Conservation (phyloP, 2,113 vertebrate species). For the Pterocles orientalis region DNA sequence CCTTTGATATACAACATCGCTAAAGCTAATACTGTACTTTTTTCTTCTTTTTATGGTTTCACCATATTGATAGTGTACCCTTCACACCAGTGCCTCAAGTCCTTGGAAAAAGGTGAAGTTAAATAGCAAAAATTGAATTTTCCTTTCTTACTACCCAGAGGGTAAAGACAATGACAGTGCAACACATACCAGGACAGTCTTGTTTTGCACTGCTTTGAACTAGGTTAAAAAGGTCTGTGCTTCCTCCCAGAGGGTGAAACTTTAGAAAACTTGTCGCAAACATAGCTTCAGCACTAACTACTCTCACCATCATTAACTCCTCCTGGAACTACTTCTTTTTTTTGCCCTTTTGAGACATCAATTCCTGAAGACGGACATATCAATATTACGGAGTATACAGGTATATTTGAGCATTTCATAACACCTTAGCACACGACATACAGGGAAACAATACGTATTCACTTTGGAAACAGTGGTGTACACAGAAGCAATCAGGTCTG, state of each 20-base stretch:
- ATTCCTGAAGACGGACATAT: neutral
- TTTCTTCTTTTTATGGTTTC: neutral
- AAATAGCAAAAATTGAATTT: neutral
- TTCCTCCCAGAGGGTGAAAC: neutral
- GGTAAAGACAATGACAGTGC: neutral
- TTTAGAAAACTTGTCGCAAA: neutral
- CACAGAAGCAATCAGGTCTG: neutral
- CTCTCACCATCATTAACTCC: neutral
- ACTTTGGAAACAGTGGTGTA: neutral
- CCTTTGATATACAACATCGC: neutral
- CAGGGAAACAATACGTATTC: neutral
- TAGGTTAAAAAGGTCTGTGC: neutral
- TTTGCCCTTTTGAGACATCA: neutral
- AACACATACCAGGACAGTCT: neutral
- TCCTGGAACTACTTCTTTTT: neutral
- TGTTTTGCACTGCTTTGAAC: neutral
- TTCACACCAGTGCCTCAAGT: neutral
- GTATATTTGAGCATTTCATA: neutral
- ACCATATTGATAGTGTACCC: neutral
- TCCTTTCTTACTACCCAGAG: neutral
- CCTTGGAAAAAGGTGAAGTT: neutral
- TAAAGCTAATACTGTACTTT: neutral
- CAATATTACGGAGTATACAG: neutral
- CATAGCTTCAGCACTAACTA: slow-evolving; percentile 5
- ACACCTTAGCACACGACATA: neutral